Percentiles rank a stretch among this genome's conserved stretches.
These are phyloP conservation scores for Megalopta genalis DNA, from an alignment of 1,140 invertebrate species.

Conservation along the genomic window DNA sequence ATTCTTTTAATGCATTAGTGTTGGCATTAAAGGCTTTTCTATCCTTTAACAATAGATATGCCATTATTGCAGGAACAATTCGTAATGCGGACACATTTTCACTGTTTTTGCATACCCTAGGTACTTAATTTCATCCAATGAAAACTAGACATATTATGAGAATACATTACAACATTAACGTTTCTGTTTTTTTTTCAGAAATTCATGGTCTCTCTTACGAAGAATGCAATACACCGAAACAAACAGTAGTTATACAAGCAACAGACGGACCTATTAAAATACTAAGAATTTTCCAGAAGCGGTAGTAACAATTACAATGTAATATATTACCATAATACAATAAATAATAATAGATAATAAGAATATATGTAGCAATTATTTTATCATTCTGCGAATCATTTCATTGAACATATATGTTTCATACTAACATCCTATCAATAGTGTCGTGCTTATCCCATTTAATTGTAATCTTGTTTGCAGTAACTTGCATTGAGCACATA, in stretches of 20 bases:
- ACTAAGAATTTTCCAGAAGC: slow-evolving; percentile 68
- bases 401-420: neutral
- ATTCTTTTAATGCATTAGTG: slow-evolving; percentile 74
- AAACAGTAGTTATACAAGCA: slow-evolving; percentile 56
- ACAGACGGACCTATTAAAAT: slow-evolving; percentile 67
- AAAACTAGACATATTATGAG: neutral
- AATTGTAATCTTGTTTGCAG: neutral
- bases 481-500: slow-evolving; percentile 4
- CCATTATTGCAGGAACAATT: slow-evolving; percentile 79
- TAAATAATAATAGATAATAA: neutral
- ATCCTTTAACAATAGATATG: slow-evolving; percentile 60
- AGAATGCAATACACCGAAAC: slow-evolving; percentile 59
- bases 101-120: slow-evolving; percentile 75
- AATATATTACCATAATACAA: neutral
- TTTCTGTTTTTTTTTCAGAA: slow-evolving; percentile 60
- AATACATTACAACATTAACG: neutral
- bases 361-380: neutral
- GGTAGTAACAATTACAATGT: slow-evolving; percentile 20
- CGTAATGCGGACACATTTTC: slow-evolving; percentile 78
- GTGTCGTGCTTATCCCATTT: no score
- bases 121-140: slow-evolving; percentile 64
- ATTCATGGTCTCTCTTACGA: slow-evolving; percentile 63
- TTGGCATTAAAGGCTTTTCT: slow-evolving; percentile 74
- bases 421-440: neutral
- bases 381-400: neutral